Evolutionary conservation across 2,888 invertebrate genomes (phyloP), one percentile per base, ranked within the genome.

Genomic region (Xanthia icteritia): DNA sequence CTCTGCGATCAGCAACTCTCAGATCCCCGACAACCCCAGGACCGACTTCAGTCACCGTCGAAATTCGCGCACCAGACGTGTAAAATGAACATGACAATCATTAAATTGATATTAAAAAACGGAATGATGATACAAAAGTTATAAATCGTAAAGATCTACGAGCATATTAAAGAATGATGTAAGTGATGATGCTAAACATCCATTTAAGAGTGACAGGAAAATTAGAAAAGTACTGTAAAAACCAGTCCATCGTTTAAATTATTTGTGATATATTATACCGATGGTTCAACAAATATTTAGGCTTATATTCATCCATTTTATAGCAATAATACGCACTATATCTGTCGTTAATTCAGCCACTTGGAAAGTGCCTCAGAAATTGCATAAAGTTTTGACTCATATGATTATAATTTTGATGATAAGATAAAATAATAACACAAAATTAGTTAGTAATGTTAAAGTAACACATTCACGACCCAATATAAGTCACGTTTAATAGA

Each of bases 61-160:
- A 98, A 96, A 97, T 98, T 89, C 97, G 98, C 90, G 97, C 98
- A 89, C 97, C 97, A 84, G 97, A 97, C 90, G 95, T 97, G 89
- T 97, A 97, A 92, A 91, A 79, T 64, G 8, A 76, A 74, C 54
- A 75, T 74, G 79, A 77, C 42, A 66, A 77, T 77, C 71, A 61
- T 51, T 51, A 67, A 72, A 73, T 64, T 75, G 77, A 76, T 70
- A 63, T 42, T 27, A 69, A 73, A 68, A 54, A 42, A 45, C 58
- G 65, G 6, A 76, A 85, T 56, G 54, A 77, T 66, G 68, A 48
- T 68, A 79, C 45, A 69, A 56, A 73, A 73, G 63, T 58, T 60
- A 45, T 79, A 79, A 56, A 84, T 69, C 23, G 61, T 42, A 71
- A 82, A 69, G 81, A 68, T 77, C 27, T 48, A 69, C 66, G 39